Conservation (phyloP, 2,113 vertebrate species). For the Willisornis vidua region DNA sequence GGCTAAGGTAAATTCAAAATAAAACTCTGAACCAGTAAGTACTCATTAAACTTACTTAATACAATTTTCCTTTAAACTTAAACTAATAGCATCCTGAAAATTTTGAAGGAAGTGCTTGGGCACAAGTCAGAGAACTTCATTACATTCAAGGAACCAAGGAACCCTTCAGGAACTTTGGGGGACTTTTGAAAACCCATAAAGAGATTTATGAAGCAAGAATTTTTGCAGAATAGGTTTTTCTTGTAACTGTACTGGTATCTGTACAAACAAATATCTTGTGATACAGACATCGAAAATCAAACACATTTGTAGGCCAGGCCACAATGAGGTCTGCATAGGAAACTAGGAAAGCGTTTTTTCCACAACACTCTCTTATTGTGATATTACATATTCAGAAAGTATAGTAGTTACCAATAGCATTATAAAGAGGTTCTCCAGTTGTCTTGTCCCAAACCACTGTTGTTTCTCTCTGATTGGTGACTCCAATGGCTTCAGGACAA, state of each 20-base stretch:
- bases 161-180: background rate
- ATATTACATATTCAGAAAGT: background rate
- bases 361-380: background rate
- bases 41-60: background rate
- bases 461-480: constrained; percentile 98
- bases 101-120: background rate
- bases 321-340: background rate
- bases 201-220: background rate
- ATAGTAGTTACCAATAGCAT: constrained; percentile 87
- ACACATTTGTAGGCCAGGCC: background rate
- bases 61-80: background rate
- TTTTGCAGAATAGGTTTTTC: background rate
- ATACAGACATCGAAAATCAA: background rate
- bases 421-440: constrained; percentile 93
- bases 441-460: constrained; percentile 95
- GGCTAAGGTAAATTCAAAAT: background rate
- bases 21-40: background rate
- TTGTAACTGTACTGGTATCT: background rate
- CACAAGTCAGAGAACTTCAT: background rate
- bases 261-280: background rate
- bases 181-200: background rate
- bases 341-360: background rate
- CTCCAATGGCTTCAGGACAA: constrained; percentile 86
- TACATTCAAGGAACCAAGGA: background rate
- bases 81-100: background rate